phyloP scores from a whole-genome alignment of 2,797 vertebrate species.

The Sebastolobus alascanus region DNA sequence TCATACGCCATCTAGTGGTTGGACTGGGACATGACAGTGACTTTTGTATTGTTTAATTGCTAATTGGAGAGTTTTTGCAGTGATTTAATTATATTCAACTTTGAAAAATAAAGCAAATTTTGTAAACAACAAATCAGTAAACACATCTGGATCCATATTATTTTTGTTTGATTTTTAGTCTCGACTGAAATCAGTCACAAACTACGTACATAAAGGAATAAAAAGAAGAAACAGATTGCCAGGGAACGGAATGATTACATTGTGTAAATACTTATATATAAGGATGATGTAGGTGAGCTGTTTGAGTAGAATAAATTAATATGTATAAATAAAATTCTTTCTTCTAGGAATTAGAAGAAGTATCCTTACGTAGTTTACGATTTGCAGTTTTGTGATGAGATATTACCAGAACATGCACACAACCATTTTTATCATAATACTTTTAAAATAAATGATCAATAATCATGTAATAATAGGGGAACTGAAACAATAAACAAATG shows the following conservation, averaged over 20 bases:
- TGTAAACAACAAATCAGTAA: not conserved
- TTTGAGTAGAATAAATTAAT: not conserved
- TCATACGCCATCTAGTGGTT: not conserved
- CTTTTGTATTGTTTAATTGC: not conserved
- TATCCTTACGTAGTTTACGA: not conserved
- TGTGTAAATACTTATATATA: not conserved
- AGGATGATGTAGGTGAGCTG: not conserved
- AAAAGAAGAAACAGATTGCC: not conserved
- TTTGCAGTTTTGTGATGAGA: not conserved
- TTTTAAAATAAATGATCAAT: not conserved
- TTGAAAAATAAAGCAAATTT: too few species aligned
- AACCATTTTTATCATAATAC: not conserved
- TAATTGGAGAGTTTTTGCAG: not conserved
- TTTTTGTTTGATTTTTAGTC: not conserved
- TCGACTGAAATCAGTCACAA: not conserved
- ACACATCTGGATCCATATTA: not conserved
- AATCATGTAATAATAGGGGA: not conserved
- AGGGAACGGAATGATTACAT: not conserved
- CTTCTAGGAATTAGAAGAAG: too few species aligned
- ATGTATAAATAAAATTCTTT: not conserved
- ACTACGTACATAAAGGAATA: too few species aligned
- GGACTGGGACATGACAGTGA: not conserved
- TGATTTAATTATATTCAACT: not conserved
- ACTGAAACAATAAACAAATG: slow-evolving; percentile 5
- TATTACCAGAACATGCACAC: not conserved